Percentiles rank a stretch among this genome's conserved stretches.
phyloP scores from a whole-genome alignment of 2,888 invertebrate genomes.

The Tineola bisselliella region DNA sequence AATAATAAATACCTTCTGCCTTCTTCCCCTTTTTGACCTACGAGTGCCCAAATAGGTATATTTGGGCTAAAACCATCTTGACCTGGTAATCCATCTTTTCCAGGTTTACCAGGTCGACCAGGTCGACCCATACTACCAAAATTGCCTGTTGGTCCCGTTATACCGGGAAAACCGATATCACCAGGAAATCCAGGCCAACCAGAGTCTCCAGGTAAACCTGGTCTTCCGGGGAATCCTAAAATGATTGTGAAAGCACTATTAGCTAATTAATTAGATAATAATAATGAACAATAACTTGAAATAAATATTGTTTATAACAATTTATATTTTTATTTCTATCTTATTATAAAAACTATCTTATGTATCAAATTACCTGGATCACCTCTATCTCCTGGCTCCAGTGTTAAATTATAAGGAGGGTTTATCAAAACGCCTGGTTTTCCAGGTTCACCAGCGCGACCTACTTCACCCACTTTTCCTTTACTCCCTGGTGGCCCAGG shows the following conservation, averaged over 20 bases:
- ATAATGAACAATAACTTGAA: too few relatives aligned
- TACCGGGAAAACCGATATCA: constrained; percentile 37
- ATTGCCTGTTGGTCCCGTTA: constrained; percentile 41
- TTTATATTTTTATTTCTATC: background rate
- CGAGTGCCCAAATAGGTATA: constrained; percentile 38
- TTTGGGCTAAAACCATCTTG: constrained; percentile 52
- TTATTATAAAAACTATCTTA: background rate
- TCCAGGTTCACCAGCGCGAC: constrained; percentile 65
- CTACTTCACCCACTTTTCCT: constrained; percentile 53
- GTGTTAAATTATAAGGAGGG: constrained; percentile 15
- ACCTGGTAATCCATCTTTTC: constrained; percentile 64
- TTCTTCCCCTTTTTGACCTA: constrained; percentile 59
- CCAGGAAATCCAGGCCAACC: constrained; percentile 40
- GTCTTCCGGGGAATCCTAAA: constrained; percentile 52
- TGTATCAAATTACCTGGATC: background rate
- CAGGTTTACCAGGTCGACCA: constrained; percentile 56
- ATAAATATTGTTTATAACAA: background rate
- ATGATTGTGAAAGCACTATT: too few relatives aligned
- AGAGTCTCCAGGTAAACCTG: constrained; percentile 46
- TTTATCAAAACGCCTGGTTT: constrained; percentile 67
- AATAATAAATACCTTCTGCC: constrained; percentile 31
- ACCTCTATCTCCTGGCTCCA: constrained; percentile 68
- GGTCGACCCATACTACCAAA: constrained; percentile 55
- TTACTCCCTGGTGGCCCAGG: constrained; percentile 51
- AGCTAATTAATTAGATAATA: too few relatives aligned